These are phyloP conservation scores for Pituophis catenifer DNA, from an alignment of 2,113 vertebrate genomes.

Conservation along the genomic window DNA sequence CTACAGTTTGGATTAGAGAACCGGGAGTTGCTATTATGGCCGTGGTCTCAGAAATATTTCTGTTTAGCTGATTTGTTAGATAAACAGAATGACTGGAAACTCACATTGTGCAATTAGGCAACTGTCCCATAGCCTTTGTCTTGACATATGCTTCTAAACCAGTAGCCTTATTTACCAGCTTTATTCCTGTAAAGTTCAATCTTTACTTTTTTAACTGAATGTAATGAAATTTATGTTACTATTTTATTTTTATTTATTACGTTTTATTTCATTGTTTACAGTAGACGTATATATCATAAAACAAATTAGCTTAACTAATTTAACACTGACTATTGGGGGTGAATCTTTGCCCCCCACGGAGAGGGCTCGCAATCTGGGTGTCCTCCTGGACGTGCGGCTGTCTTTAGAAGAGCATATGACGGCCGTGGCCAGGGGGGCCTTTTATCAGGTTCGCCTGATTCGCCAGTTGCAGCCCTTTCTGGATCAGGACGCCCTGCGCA, in stretches of 20 bases:
- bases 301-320: too few relatives aligned
- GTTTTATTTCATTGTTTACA: neutral
- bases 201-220: neutral
- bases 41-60: slow-evolving; percentile 56
- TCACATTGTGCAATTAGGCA: neutral
- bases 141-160: slow-evolving; percentile 15
- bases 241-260: neutral
- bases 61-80: slow-evolving; percentile 44
- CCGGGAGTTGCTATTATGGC: slow-evolving; percentile 19
- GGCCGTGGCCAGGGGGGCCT: too few relatives aligned
- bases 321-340: too few relatives aligned
- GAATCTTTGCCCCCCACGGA: too few relatives aligned
- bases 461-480: too few relatives aligned
- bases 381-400: too few relatives aligned
- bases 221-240: neutral
- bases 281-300: neutral
- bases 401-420: too few relatives aligned
- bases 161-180: neutral
- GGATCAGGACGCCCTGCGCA: too few relatives aligned
- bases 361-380: too few relatives aligned
- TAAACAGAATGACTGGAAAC: slow-evolving; percentile 52
- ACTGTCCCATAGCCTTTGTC: neutral
- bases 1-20: neutral
- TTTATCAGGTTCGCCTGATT: too few relatives aligned
- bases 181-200: neutral